Evolutionary conservation across 2,888 invertebrate genomes (phyloP), one percentile per base, ranked within the genome.

Genomic region (Galerucella pusilla): DNA sequence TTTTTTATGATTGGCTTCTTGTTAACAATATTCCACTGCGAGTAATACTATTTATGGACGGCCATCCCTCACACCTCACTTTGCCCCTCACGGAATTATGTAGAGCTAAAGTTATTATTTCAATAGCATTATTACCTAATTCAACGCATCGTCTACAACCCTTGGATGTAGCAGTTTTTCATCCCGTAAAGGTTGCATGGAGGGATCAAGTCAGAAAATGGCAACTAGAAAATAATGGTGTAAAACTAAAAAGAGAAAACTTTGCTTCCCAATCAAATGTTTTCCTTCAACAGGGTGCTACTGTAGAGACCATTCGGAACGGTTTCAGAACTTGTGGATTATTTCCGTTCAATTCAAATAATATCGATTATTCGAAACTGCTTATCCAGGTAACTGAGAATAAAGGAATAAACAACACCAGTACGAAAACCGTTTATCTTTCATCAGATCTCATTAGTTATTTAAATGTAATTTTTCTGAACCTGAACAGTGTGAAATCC

Each of bases 21-120:
- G 20, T 45, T 65, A 12, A 65, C 12, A 45, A 67, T n/a, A 54
- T 67, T 52, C 25, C 25, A 67, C n/a, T 54, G 25, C 46, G 66
- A 60, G 60, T 67, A 16, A 59, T 72, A 35, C 14, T 67, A 49
- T 60, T 35, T 49, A n/a, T 72, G 16, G 65, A 66, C 16, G 60
- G 72, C n/a, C 66, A 72, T 60, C 46, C 45, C 12, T 72, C 72
- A 14, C 66, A 70, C 46, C 12, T 74, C 11, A 74, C 66, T 12
- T 16, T 65, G n/a, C 71, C 45, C 14, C 46, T 63, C 16, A 71
- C 70, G 35, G 14, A 52, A 61, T 71, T 74, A 54, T 74, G 74
- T 25, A 35, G 25, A 3, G 60, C 66, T 35, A 70, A 74, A n/a
- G 60, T 54, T 11, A 74, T 74, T 14, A 71, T 63, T 67, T 46